Evolutionary conservation across 2,888 invertebrate species (phyloP).

Genomic region (Athalia rosae): DNA sequence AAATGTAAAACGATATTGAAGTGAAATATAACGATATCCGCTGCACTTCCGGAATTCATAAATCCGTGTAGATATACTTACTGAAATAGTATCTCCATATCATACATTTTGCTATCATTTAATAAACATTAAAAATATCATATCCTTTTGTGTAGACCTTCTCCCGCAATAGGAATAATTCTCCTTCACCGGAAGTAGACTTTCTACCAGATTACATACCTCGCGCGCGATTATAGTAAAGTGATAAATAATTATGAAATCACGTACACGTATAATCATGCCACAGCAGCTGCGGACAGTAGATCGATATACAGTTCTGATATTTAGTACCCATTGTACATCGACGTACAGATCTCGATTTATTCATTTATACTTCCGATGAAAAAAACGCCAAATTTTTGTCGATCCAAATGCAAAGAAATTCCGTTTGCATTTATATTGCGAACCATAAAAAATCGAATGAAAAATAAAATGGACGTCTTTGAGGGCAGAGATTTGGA

Average conservation of each 20-base stretch:
- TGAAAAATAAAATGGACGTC: neutral
- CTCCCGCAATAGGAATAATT: constrained; percentile 2
- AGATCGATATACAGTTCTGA: too few species aligned
- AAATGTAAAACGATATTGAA: too few species aligned
- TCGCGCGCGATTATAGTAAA: neutral
- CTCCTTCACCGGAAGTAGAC: constrained; percentile 20
- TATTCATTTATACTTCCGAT: neutral
- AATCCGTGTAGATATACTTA: neutral
- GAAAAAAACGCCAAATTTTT: too few species aligned
- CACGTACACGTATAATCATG: neutral
- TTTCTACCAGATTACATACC: constrained; percentile 36
- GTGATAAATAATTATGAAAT: constrained; percentile 33
- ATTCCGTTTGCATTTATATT: neutral
- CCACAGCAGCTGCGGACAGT: neutral
- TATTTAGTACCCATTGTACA: too few species aligned
- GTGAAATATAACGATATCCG: too few species aligned
- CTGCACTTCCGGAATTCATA: neutral
- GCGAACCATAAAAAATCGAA: neutral
- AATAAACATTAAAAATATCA: too few species aligned
- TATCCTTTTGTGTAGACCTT: too few species aligned
- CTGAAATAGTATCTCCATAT: too few species aligned
- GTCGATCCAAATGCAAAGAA: neutral
- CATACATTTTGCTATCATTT: too few species aligned
- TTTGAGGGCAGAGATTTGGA: neutral
- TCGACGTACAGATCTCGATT: neutral